Evolutionary conservation across 2,797 vertebrate genomes (phyloP).

Genomic region (Fringilla coelebs): DNA sequence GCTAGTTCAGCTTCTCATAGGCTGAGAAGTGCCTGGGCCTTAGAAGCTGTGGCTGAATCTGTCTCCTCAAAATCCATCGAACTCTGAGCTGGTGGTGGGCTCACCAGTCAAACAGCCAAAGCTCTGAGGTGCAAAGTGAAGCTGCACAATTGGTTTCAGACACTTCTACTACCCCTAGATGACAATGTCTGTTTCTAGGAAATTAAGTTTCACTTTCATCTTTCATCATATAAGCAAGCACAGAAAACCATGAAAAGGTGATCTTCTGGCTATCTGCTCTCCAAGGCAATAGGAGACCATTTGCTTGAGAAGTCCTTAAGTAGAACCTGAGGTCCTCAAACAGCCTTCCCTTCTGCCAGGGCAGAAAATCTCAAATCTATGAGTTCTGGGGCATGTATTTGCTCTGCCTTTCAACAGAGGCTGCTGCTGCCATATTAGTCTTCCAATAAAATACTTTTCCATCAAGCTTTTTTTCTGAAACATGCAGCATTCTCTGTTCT

Average conservation of each 20-base stretch:
- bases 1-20: not conserved
- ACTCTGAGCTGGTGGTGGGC: not conserved
- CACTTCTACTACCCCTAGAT: not conserved
- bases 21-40: not conserved
- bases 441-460: not conserved
- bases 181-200: not conserved
- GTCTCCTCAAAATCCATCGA: not conserved
- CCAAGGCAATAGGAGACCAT: not conserved
- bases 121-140: not conserved
- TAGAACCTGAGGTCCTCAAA: not conserved
- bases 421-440: not conserved
- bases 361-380: not conserved
- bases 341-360: not conserved
- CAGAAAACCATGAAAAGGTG: accelerated
- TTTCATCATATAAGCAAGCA: not conserved
- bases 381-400: not conserved
- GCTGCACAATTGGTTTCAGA: not conserved
- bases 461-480: not conserved
- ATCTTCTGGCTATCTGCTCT: not conserved
- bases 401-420: not conserved
- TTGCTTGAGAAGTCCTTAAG: not conserved
- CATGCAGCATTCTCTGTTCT: not conserved
- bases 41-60: not conserved
- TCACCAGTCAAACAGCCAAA: not conserved
- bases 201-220: not conserved